Conservation (phyloP, 2,113 vertebrate genomes). For the Xenopus laevis region DNA sequence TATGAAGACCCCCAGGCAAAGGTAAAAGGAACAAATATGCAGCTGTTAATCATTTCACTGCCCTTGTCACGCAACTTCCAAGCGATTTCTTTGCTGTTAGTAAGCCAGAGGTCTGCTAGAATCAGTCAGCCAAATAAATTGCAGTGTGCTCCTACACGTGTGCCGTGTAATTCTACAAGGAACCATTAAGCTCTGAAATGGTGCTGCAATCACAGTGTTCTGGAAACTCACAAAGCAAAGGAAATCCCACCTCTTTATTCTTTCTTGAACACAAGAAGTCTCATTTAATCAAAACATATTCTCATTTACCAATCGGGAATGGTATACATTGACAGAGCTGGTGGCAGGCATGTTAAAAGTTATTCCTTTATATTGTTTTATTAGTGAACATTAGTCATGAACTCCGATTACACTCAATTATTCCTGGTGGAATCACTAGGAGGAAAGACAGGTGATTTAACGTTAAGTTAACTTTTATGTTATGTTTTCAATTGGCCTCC, state of each 20-base stretch:
- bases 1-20: conserved; percentile 39
- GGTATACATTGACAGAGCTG: neutral
- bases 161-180: neutral
- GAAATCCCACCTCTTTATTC: neutral
- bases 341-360: too few relatives aligned
- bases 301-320: too few relatives aligned
- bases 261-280: neutral
- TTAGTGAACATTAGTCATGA: too few relatives aligned
- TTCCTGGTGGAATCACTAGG: too few relatives aligned
- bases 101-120: conserved; percentile 31
- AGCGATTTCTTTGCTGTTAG: conserved; percentile 38
- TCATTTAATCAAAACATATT: too few relatives aligned
- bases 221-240: neutral
- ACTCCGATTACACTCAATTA: too few relatives aligned
- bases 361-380: too few relatives aligned
- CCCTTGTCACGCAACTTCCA: conserved; percentile 40
- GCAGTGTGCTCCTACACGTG: neutral
- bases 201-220: neutral
- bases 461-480: too few relatives aligned
- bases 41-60: conserved; percentile 44
- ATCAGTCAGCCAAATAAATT: conserved; percentile 25
- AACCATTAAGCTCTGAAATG: neutral
- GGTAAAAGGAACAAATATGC: conserved; percentile 34
- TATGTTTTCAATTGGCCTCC: too few relatives aligned
- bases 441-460: too few relatives aligned